A percentile compares a stretch with the other conserved stretches of the same genome.
Conservation (phyloP, 2,113 vertebrate genomes). For the Raja brachyura region DNA sequence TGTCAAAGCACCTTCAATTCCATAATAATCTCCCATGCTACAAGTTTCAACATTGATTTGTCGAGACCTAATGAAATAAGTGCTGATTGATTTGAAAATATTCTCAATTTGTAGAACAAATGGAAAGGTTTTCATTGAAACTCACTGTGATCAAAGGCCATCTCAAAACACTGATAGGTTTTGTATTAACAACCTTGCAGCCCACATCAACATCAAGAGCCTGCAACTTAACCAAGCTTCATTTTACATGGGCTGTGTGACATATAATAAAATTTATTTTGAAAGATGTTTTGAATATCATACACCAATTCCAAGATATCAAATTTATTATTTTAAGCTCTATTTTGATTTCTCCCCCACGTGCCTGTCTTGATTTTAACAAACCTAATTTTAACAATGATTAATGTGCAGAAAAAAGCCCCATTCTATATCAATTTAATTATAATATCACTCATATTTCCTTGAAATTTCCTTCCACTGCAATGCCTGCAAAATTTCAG, state of each 20-base stretch:
- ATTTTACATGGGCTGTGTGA: neutral
- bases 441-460: neutral
- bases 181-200: neutral
- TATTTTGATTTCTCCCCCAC: neutral
- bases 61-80: neutral
- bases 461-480: neutral
- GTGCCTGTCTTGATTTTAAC: neutral
- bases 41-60: neutral
- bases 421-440: neutral
- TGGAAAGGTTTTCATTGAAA: neutral
- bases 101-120: neutral
- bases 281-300: neutral
- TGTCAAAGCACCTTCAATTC: neutral
- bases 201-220: neutral
- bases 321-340: too few relatives aligned
- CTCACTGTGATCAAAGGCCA: neutral
- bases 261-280: neutral
- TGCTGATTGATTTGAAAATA: neutral
- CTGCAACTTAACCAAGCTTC: neutral
- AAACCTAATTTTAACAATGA: neutral
- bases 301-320: neutral
- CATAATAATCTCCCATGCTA: neutral
- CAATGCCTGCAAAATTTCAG: neutral
- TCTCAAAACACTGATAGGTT: neutral
- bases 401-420: neutral